Evolutionary conservation across 2,797 vertebrate species (phyloP).

Genomic region (Phaenicophaeus curvirostris): DNA sequence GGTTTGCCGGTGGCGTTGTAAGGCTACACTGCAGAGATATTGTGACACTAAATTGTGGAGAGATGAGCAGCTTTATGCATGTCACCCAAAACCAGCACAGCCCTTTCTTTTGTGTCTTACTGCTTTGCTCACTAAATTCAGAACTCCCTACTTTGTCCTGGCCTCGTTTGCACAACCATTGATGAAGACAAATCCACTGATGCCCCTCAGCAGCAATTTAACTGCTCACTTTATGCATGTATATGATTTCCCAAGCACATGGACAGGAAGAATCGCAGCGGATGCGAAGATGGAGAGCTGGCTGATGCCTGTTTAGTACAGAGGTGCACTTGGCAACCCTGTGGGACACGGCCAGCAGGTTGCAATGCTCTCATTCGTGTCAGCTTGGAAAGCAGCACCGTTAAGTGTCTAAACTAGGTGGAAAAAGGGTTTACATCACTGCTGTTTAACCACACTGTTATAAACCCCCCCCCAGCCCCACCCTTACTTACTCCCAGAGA

Average conservation of each 20-base stretch:
- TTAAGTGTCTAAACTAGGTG: constrained; percentile 3
- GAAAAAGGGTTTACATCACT: constrained; percentile 28
- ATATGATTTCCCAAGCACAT: not conserved
- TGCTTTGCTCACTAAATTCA: not conserved
- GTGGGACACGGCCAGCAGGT: fast-evolving
- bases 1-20: not conserved
- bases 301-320: not conserved
- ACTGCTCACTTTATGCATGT: fast-evolving
- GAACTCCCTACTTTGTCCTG: not conserved
- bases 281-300: not conserved
- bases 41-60: not conserved
- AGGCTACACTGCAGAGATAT: not conserved
- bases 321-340: not conserved
- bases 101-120: not conserved
- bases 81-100: not conserved
- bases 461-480: not conserved
- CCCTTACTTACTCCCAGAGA: constrained; percentile 11
- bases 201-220: not conserved
- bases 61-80: not conserved
- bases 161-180: not conserved
- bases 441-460: not conserved
- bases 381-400: not conserved
- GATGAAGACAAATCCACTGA: not conserved
- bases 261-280: fast-evolving
- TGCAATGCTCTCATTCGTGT: not conserved